Base-by-base conservation (phyloP, 2,888 invertebrate species). In the Papilio demoleus region DNA sequence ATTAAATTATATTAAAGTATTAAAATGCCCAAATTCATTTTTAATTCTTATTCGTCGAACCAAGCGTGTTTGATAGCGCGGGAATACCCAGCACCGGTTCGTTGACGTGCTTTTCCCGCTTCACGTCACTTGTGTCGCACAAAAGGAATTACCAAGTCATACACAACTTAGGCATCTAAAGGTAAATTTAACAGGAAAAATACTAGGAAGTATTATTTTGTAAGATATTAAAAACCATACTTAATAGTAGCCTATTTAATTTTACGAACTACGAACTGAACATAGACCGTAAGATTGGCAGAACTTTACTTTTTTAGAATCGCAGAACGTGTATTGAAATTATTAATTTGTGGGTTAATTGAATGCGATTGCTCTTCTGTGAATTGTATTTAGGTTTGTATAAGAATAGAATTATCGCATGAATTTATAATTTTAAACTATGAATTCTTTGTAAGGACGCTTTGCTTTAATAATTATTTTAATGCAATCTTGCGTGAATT, bases 401-500 rank as follows among this genome's bases (percentile, higher is more conserved):
- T 59, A 38, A 58, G 4, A 58, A 36, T n/a, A 12, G 22, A 59
- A 38, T 38, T 59, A 59, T 14, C 22, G 27, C 50, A 64, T 59
- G 0, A 59, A 58, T 58, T 27, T 47, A 68, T 60, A 38, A 42
- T 47, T 22, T 36, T 45, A 19, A 53, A 42, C 3, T 34, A 22
- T 40, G 42, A 68, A 63, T 68, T 58, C 56, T 59, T 36, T 38
- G 38, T 59, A 59, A 64, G 38, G 17, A 45, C 40, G 19, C n/a
- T 31, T 68, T 68, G 31, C 19, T 73, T 19, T 68, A 75, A 72
- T 72, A 71, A 72, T 64, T 64, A 31, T 59, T 72, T 19, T 67
- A 75, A 72, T 72, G 47, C 47, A 47, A 47, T 68, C 59, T 75
- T 56, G 75, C 75, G 75, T 76, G 75, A 65, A 56, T 42, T 56